These are phyloP conservation scores for Phoxinus phoxinus DNA, from an alignment of 2,113 vertebrate species.

Conservation along the genomic window DNA sequence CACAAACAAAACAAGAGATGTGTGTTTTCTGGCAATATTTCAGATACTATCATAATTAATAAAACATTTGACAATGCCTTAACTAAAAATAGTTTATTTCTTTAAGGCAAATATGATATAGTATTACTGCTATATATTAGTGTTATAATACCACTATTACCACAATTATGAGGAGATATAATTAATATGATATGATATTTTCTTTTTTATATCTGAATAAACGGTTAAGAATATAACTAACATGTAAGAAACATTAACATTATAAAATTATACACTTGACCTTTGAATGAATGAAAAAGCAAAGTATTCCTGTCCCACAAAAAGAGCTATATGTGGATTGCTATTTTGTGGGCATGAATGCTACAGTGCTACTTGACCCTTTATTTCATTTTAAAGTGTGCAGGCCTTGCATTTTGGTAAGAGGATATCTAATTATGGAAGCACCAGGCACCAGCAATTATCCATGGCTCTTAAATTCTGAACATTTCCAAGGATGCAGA, in stretches of 20 bases:
- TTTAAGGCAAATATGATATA: neutral
- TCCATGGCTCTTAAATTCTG: neutral
- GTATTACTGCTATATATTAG: neutral
- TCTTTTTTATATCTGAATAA: too few species aligned
- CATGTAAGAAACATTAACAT: neutral
- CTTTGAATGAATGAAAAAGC: neutral
- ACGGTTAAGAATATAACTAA: neutral
- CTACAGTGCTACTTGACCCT: slow-evolving; percentile 11
- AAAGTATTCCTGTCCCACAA: neutral
- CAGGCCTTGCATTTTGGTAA: slow-evolving; percentile 10
- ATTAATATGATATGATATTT: neutral
- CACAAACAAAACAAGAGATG: slow-evolving; percentile 10
- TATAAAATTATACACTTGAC: neutral
- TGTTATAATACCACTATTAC: neutral
- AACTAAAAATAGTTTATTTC: neutral
- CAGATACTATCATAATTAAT: neutral
- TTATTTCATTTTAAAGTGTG: neutral
- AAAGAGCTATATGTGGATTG: neutral
- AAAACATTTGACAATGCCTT: neutral
- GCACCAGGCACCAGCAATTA: neutral
- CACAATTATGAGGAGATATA: neutral
- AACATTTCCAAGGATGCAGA: neutral
- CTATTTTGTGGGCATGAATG: neutral
- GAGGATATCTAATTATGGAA: neutral
- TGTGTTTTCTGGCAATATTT: neutral